These are phyloP conservation scores for Microctenopoma stevenorrisi DNA, from an alignment of 2,797 vertebrate genomes.

Conservation along the genomic window DNA sequence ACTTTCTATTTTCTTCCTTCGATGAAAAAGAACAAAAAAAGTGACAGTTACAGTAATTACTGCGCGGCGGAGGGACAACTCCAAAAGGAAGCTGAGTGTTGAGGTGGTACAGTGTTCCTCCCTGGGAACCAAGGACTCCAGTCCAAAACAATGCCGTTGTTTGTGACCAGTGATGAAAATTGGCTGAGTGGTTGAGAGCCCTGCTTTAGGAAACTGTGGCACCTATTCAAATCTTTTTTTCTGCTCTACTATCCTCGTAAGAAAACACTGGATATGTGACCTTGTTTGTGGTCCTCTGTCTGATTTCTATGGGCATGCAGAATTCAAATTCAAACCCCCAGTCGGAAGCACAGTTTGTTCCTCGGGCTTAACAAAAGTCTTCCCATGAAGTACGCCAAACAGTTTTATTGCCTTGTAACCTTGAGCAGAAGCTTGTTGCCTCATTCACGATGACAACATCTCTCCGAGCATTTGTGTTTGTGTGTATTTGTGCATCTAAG, in stretches of 20 bases:
- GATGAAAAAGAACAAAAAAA: slow-evolving; percentile 86
- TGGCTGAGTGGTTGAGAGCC: slow-evolving; percentile 73
- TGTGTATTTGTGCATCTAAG: slow-evolving; percentile 17
- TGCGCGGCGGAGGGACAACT: slow-evolving; percentile 77
- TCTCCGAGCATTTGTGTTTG: slow-evolving; percentile 36
- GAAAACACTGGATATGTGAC: slow-evolving; percentile 74
- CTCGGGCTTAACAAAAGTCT: slow-evolving; percentile 67
- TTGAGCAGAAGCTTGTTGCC: slow-evolving; percentile 73
- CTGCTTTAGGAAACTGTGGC: slow-evolving; percentile 66
- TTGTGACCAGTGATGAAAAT: slow-evolving; percentile 77
- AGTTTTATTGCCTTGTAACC: slow-evolving; percentile 80
- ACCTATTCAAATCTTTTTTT: slow-evolving; percentile 74
- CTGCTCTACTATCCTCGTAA: slow-evolving; percentile 68
- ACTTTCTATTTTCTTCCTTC: slow-evolving; percentile 84
- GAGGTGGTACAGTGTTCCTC: slow-evolving; percentile 81
- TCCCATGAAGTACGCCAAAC: slow-evolving; percentile 77
- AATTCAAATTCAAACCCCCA: slow-evolving; percentile 62
- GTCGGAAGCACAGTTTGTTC: slow-evolving; percentile 67
- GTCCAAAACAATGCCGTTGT: slow-evolving; percentile 80
- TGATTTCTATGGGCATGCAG: slow-evolving; percentile 68
- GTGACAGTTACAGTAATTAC: slow-evolving; percentile 88
- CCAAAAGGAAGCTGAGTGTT: slow-evolving; percentile 76
- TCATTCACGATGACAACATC: slow-evolving; percentile 73
- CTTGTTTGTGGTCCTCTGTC: slow-evolving; percentile 71
- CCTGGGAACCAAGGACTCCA: slow-evolving; percentile 78